A percentile compares a stretch with the other conserved stretches of the same genome.
phyloP scores from a whole-genome alignment of 2,888 invertebrate species.

The Xanthia icteritia region DNA sequence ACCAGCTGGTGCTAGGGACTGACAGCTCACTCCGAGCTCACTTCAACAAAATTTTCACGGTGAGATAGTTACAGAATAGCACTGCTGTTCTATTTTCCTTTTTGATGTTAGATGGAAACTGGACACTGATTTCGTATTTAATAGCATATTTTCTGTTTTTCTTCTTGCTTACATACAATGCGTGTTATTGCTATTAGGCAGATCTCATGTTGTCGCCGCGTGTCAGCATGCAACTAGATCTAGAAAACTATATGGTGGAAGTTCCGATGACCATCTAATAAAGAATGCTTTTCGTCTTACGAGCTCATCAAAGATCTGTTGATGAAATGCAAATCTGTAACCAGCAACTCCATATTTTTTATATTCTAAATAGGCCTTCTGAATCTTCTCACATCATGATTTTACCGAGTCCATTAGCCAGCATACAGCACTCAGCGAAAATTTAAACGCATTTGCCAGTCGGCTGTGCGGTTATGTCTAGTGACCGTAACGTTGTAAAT shows the following conservation, averaged over 20 bases:
- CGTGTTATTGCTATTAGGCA: background rate
- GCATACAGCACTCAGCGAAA: slow-evolving; percentile 54
- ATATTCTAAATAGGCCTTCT: slow-evolving; percentile 17
- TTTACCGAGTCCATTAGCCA: slow-evolving; percentile 52
- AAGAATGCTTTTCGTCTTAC: background rate
- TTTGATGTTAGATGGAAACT: background rate
- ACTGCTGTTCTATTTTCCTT: background rate
- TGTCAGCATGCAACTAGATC: background rate
- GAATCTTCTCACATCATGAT: slow-evolving; percentile 6
- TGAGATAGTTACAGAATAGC: too few species aligned
- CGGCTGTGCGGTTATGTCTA: slow-evolving; percentile 55
- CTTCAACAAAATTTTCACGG: too few species aligned
- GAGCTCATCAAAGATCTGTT: background rate
- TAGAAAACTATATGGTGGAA: background rate
- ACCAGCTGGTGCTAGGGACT: too few species aligned
- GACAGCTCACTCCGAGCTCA: too few species aligned
- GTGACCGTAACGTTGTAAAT: slow-evolving; percentile 59
- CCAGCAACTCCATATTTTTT: background rate
- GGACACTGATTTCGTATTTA: background rate
- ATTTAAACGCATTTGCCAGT: slow-evolving; percentile 61
- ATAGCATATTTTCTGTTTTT: background rate
- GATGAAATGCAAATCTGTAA: background rate
- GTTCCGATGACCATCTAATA: background rate
- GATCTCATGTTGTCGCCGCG: too few species aligned
- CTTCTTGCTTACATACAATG: background rate